A percentile compares a stretch with the other conserved stretches of the same genome.
Conservation (phyloP, 2,797 vertebrate genomes). For the Microctenopoma stevenorrisi region DNA sequence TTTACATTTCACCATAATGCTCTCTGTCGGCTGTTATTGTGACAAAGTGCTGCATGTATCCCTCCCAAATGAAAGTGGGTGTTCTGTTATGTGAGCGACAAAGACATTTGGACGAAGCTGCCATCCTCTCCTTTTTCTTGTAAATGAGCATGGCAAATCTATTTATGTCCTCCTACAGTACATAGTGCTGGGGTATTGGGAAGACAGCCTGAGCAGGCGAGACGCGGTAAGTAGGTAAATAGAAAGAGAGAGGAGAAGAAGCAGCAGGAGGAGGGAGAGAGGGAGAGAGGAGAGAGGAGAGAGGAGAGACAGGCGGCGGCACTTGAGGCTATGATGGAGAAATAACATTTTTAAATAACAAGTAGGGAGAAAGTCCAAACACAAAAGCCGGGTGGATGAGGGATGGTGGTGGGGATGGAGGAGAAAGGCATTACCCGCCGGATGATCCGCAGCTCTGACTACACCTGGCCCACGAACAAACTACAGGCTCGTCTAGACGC, state of each 20-base stretch:
- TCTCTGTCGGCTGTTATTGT: conserved; percentile 62
- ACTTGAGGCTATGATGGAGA: conserved; percentile 52
- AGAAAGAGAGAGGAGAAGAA: conserved; percentile 15
- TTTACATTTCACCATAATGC: conserved; percentile 73
- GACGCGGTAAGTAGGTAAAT: conserved; percentile 47
- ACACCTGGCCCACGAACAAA: conserved; percentile 67
- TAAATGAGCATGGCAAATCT: conserved; percentile 74
- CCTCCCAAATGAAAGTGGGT: conserved; percentile 68
- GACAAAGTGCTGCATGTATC: conserved; percentile 57
- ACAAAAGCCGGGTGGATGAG: conserved; percentile 46
- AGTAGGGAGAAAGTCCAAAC: conserved; percentile 62
- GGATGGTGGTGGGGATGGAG: not conserved
- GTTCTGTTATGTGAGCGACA: conserved; percentile 67
- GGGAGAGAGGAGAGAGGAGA: not conserved
- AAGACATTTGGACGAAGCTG: conserved; percentile 72
- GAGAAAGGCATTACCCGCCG: conserved; percentile 15
- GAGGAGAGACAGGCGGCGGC: conserved; percentile 27
- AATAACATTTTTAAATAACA: not conserved
- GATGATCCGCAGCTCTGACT: conserved; percentile 58
- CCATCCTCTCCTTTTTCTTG: conserved; percentile 56
- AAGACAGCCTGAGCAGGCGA: conserved; percentile 46
- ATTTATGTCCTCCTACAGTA: conserved; percentile 68
- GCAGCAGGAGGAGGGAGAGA: not conserved
- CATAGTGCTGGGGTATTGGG: conserved; percentile 43
- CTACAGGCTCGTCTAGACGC: conserved; percentile 48